Evolutionary conservation across 2,888 invertebrate genomes (phyloP).

Genomic region (Herminia tarsipennalis): DNA sequence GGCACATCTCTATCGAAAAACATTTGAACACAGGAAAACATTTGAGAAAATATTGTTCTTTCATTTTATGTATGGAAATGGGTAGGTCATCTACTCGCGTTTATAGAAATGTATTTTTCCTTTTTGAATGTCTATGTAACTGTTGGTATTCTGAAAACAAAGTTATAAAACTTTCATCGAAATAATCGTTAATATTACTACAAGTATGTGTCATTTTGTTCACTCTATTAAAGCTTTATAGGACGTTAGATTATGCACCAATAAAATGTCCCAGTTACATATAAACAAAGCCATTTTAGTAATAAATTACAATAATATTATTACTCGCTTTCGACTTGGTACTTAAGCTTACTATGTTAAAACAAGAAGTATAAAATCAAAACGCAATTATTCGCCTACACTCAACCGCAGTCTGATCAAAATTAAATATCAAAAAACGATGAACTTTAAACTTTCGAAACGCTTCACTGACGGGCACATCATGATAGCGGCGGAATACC

Average conservation of each 20-base stretch:
- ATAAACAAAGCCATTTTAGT: no score
- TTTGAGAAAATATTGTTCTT: conserved; percentile 29
- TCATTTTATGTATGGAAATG: conserved; percentile 12
- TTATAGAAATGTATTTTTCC: no score
- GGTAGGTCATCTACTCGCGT: not conserved
- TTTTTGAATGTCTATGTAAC: no score
- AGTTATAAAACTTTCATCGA: no score
- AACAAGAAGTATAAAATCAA: conserved; percentile 13
- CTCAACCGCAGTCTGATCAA: conserved; percentile 47
- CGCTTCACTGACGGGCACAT: conserved; percentile 62
- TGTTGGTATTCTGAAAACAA: no score
- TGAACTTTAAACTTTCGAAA: conserved; percentile 78
- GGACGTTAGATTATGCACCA: no score
- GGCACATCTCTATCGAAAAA: conserved; percentile 52
- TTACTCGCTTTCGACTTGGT: not conserved
- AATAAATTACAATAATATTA: no score
- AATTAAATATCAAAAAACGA: conserved; percentile 69
- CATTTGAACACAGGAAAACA: conserved; percentile 36
- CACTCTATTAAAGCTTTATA: no score
- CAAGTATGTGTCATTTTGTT: no score
- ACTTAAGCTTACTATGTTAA: no score
- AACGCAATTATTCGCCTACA: conserved; percentile 39
- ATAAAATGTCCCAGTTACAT: no score
- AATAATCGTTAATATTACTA: no score
- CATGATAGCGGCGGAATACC: conserved; percentile 68